These are phyloP conservation scores for Lophura nycthemera DNA, from an alignment of 2,113 vertebrate species.

Conservation along the genomic window DNA sequence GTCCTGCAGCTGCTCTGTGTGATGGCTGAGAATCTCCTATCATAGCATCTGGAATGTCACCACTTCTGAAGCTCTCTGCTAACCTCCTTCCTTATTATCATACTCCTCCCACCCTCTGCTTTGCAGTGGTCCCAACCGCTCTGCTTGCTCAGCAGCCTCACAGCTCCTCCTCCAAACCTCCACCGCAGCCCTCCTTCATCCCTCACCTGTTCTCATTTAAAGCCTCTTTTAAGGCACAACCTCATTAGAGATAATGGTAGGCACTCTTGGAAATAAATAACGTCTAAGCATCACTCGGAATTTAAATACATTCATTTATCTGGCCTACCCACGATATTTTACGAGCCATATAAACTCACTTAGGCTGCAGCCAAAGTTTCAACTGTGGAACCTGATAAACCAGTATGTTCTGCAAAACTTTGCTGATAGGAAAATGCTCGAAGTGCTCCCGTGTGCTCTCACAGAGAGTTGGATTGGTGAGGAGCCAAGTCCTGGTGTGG, in stretches of 20 bases:
- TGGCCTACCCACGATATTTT: neutral
- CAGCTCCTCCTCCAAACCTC: neutral
- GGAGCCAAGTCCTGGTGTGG: neutral
- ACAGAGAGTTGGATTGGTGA: neutral
- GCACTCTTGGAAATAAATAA: neutral
- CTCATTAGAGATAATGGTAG: neutral
- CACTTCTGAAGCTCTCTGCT: neutral
- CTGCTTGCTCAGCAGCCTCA: neutral
- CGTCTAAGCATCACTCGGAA: neutral
- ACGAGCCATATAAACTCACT: slow-evolving; percentile 22
- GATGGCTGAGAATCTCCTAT: neutral
- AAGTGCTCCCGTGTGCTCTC: rapidly evolving
- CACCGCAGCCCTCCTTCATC: rapidly evolving
- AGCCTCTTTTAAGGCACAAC: neutral
- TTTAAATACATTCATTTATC: slow-evolving; percentile 27
- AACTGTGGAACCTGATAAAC: slow-evolving; percentile 44
- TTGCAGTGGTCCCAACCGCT: neutral
- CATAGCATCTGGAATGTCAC: neutral
- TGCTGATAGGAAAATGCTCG: neutral
- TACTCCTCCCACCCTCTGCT: neutral
- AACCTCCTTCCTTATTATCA: neutral
- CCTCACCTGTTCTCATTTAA: neutral
- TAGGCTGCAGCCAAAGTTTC: slow-evolving; percentile 16
- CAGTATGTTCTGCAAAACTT: slow-evolving; percentile 12
- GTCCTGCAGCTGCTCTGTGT: neutral